Percentiles rank a stretch among this genome's conserved stretches.
phyloP scores from a whole-genome alignment of 2,797 vertebrate species.

The Novumbra hubbsi region DNA sequence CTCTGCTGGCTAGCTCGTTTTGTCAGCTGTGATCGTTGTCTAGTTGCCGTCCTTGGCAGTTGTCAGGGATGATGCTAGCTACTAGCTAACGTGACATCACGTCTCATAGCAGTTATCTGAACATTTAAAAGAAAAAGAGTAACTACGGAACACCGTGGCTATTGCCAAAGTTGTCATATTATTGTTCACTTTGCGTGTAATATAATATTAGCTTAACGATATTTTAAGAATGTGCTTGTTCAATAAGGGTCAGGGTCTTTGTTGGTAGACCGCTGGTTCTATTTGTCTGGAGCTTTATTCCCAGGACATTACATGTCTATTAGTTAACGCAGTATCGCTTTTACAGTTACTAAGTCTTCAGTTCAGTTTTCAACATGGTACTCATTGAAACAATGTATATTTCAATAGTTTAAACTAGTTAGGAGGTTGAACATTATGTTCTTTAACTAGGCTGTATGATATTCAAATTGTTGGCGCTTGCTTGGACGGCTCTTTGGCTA shows the following conservation, averaged over 20 bases:
- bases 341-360: not conserved
- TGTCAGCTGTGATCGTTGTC: not conserved
- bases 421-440: slow-evolving; percentile 6
- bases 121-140: not conserved
- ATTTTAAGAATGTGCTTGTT: not conserved
- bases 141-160: not conserved
- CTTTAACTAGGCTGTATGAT: slow-evolving; percentile 6
- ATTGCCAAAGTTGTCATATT: not conserved
- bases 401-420: not conserved
- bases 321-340: not conserved
- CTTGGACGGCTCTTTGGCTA: slow-evolving; percentile 25
- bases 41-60: not conserved
- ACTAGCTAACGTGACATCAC: not conserved
- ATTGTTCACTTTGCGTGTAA: not conserved
- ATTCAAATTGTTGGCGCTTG: slow-evolving; percentile 14
- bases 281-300: not conserved
- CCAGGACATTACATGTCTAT: not conserved
- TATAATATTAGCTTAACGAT: not conserved
- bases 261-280: not conserved
- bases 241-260: not conserved
- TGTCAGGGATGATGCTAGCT: not conserved
- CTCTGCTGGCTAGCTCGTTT: not conserved
- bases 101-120: not conserved
- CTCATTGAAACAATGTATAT: not conserved
- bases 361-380: slow-evolving; percentile 4